phyloP scores from a whole-genome alignment of 2,888 invertebrate species.

The Antheraea yamamai region DNA sequence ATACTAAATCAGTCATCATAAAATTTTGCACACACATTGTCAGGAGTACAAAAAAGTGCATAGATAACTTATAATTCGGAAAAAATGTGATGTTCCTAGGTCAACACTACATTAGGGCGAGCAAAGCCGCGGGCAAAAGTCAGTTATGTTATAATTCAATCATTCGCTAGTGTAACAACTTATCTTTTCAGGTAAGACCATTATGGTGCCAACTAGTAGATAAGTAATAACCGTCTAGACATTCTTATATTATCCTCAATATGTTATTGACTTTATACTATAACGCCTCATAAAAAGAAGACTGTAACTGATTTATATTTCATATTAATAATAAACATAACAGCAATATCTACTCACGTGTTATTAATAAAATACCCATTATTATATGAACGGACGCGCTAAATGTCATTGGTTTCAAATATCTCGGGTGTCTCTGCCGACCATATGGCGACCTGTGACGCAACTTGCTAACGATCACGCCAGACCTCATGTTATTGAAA shows the following conservation, averaged over 20 bases:
- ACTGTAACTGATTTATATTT: neutral
- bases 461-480: constrained; percentile 29
- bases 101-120: too few species aligned
- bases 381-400: constrained; percentile 20
- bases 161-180: neutral
- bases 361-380: constrained; percentile 12
- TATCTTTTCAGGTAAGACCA: neutral
- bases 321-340: neutral
- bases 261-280: neutral
- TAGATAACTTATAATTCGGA: too few species aligned
- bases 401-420: constrained; percentile 21
- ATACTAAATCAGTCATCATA: too few species aligned
- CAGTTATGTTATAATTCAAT: too few species aligned
- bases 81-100: too few species aligned
- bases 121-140: too few species aligned
- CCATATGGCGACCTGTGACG: constrained; percentile 36
- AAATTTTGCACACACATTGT: too few species aligned
- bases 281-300: neutral
- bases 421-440: constrained; percentile 16
- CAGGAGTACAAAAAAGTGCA: too few species aligned
- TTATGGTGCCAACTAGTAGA: too few species aligned
- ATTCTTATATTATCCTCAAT: neutral
- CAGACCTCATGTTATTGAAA: constrained; percentile 34
- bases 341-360: neutral
- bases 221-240: neutral